Percentiles rank a stretch among this genome's conserved stretches.
phyloP scores from a whole-genome alignment of 2,888 invertebrate species.

The Buathra laborator region DNA sequence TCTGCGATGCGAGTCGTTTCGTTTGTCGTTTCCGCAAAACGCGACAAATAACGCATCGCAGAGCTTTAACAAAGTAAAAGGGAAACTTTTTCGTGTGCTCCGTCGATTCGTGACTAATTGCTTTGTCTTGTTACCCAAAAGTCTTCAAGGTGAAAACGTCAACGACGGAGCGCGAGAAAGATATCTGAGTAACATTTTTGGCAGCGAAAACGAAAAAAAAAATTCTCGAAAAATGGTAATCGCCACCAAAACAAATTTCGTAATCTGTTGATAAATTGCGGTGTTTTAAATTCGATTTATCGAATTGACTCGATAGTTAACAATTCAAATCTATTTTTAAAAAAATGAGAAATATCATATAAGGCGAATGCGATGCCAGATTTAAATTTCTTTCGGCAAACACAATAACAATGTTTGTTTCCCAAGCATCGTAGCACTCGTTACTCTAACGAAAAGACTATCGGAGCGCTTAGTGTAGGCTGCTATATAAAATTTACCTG shows the following conservation, averaged over 20 bases:
- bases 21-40: slow-evolving; percentile 23
- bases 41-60: slow-evolving; percentile 36
- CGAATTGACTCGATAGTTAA: too few relatives aligned
- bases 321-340: not conserved
- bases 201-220: not conserved
- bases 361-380: not conserved
- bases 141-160: slow-evolving; percentile 9
- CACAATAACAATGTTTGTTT: not conserved
- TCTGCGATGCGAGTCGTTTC: slow-evolving; percentile 53
- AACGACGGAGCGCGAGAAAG: not conserved
- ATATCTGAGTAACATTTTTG: not conserved
- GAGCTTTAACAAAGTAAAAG: slow-evolving; percentile 37
- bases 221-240: not conserved
- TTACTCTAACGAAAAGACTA: too few relatives aligned
- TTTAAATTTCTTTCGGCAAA: not conserved
- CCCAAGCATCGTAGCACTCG: not conserved
- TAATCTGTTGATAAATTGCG: not conserved
- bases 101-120: slow-evolving; percentile 39
- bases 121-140: slow-evolving; percentile 46
- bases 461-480: not conserved
- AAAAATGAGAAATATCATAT: not conserved
- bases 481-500: not conserved
- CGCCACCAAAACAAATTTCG: not conserved
- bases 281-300: not conserved
- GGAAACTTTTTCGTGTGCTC: slow-evolving; percentile 35